Evolutionary conservation across 2,113 vertebrate species (phyloP), one percentile per base, ranked within the genome.

Genomic region (Thalassarche chlororhynchos): DNA sequence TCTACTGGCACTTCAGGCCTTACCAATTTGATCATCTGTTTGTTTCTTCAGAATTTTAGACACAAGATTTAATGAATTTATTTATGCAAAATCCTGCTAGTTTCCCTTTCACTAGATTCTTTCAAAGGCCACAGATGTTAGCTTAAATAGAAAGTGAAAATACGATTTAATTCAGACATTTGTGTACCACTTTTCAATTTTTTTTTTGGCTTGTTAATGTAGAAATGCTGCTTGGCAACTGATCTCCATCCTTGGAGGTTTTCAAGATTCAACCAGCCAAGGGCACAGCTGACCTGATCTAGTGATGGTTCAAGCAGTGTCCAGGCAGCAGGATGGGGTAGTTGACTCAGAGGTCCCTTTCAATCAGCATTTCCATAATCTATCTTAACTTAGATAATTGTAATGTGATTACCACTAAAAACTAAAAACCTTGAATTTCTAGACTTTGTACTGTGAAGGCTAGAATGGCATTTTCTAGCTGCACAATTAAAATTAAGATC

Each of bases 121-220:
- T 52, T 49, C 65, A 36, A 52, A 66, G 51, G 75, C 62, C 71
- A 83, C 28, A 61, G 42, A 29, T 8, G 42, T 2, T 5, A 46
- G 10, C 28, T 80, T 14, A 75, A 70, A 46, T 1, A 66, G 28
- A 47, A 92, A 70, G 8, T 4, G 7, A 76, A 88, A 88, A 70
- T 36, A 38, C 4, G 1, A 51, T 42, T 57, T 55, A 36, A 74
- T 23, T 58, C 62, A 61, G 55, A 25, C 0, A 0, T n/a, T 62
- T 84, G 5, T 10, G 11, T 14, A 38, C 23, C 61, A 25, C 10
- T 47, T 78, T 47, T 83, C 8, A 36, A 8, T 16, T 25, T 42
- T 13, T 18, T 8, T 23, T 14, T 32, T 1, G 3, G 0, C 8
- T 54, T 40, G 5, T 82, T 34, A 46, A 18, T 15, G 31, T 5